Conservation (phyloP, 2,113 vertebrate genomes). For the Salvator merianae region DNA sequence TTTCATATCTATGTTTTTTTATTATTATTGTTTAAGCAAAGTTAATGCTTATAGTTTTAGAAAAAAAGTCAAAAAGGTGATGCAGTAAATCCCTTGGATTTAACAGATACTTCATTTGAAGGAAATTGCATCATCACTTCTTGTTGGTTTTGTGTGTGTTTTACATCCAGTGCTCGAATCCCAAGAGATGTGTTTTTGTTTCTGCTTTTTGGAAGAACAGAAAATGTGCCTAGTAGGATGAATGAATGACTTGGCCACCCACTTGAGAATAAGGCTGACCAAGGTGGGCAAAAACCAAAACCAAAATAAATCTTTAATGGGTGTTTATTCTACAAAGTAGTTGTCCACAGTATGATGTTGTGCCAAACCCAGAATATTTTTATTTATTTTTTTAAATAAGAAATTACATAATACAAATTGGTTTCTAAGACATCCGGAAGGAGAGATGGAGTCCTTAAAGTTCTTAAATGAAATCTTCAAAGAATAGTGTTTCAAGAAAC, state of each 20-base stretch:
- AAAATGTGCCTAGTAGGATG: conserved; percentile 61
- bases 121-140: conserved; percentile 23
- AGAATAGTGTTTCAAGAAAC: conserved; percentile 70
- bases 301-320: conserved; percentile 60
- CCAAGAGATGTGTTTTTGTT: conserved; percentile 66
- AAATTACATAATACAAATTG: conserved; percentile 60
- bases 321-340: conserved; percentile 75
- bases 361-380: conserved; percentile 68
- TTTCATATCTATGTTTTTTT: background rate
- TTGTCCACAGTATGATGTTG: conserved; percentile 71
- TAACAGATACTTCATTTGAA: conserved; percentile 47
- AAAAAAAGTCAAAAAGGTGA: background rate
- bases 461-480: conserved; percentile 64
- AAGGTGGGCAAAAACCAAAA: conserved; percentile 43
- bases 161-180: conserved; percentile 46
- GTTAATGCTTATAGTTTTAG: background rate
- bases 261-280: conserved; percentile 73
- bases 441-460: conserved; percentile 57
- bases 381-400: background rate
- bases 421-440: conserved; percentile 66
- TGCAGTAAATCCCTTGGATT: background rate
- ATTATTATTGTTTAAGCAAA: conserved; percentile 37
- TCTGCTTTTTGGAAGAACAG: conserved; percentile 45
- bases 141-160: background rate
- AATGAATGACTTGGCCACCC: conserved; percentile 72